Evolutionary conservation across 2,797 vertebrate species (phyloP).

Genomic region (Gallinago solitaria): DNA sequence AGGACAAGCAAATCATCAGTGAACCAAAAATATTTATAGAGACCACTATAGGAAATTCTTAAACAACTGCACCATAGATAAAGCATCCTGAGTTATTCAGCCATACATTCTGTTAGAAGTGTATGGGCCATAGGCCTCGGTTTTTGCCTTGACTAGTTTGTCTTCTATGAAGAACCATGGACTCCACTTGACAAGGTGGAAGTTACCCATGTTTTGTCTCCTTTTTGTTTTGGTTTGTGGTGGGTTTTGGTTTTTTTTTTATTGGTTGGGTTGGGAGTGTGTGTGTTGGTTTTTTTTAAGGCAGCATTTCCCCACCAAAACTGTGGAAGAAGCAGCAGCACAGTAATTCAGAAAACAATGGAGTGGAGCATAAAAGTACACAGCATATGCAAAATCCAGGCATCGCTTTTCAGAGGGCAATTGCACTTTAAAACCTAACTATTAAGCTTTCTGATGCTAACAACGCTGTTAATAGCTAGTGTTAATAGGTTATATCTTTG

Average conservation of each 20-base stretch:
- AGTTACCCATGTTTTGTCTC: background rate
- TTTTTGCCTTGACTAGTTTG: background rate
- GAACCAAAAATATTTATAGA: background rate
- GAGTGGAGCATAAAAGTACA: background rate
- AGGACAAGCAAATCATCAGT: background rate
- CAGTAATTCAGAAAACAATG: background rate
- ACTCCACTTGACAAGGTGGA: background rate
- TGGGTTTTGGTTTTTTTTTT: background rate
- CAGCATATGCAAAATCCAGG: background rate
- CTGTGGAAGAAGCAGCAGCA: background rate
- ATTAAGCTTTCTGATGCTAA: background rate
- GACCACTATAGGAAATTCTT: background rate
- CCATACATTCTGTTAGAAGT: background rate
- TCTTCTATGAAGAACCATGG: background rate
- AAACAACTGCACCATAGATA: background rate
- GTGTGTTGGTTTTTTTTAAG: background rate
- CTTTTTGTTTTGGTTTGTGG: background rate
- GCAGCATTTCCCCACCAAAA: background rate
- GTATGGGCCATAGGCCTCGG: background rate
- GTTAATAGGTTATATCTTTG: slow-evolving; percentile 22
- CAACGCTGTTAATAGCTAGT: background rate
- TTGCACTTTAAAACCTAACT: background rate
- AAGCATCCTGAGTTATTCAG: background rate
- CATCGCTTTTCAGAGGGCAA: background rate
- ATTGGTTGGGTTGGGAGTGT: background rate